Conservation (phyloP, 2,113 vertebrate species). For the Paralichthys olivaceus region DNA sequence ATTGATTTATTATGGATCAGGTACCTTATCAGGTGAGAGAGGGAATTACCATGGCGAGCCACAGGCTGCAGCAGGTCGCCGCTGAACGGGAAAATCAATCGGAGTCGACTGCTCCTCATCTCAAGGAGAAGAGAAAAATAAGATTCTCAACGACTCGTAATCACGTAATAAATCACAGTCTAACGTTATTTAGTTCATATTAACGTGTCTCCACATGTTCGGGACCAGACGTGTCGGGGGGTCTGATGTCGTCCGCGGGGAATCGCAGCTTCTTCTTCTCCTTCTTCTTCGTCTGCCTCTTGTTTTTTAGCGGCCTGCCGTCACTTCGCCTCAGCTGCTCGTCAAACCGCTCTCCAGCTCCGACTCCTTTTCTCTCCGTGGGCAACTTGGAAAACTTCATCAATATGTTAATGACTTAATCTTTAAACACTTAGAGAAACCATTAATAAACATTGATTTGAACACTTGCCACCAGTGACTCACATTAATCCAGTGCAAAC, state of each 20-base stretch:
- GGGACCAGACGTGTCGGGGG: too few relatives aligned
- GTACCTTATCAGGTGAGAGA: slow-evolving; percentile 93
- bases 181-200: too few relatives aligned
- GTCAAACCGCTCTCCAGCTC: slow-evolving; percentile 67
- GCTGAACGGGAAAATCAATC: slow-evolving; percentile 93
- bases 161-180: too few relatives aligned
- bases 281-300: neutral
- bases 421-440: slow-evolving; percentile 94
- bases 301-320: too few relatives aligned
- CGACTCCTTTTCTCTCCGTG: slow-evolving; percentile 83
- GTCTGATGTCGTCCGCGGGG: too few relatives aligned
- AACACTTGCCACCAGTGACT: slow-evolving; percentile 85
- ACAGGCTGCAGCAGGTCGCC: slow-evolving; percentile 88
- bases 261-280: too few relatives aligned
- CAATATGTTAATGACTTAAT: slow-evolving; percentile 99
- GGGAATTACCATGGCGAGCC: slow-evolving; percentile 89
- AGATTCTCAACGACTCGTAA: too few relatives aligned
- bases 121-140: slow-evolving; percentile 58
- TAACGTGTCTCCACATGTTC: too few relatives aligned
- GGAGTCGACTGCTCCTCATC: slow-evolving; percentile 83
- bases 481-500: slow-evolving; percentile 93
- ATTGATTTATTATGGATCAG: slow-evolving; percentile 96
- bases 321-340: slow-evolving; percentile 81
- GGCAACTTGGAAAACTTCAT: slow-evolving; percentile 95
- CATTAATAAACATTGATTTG: slow-evolving; percentile 94